Conservation (phyloP, 2,888 invertebrate species). For the Mesorhabditis spiculigera region DNA sequence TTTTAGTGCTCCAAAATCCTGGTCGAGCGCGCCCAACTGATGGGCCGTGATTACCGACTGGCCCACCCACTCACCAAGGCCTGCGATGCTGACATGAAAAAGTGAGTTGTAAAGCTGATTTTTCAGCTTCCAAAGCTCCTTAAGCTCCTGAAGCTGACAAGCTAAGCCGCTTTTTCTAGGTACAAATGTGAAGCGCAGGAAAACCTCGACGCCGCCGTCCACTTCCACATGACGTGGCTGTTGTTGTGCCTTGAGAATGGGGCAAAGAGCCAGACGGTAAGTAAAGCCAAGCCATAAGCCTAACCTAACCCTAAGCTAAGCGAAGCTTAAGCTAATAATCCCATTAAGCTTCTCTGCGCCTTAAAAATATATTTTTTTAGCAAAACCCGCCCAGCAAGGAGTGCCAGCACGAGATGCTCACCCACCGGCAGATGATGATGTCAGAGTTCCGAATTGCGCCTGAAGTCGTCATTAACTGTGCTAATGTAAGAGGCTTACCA, state of each 20-base stretch:
- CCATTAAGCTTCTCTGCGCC: neutral
- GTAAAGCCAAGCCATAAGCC: neutral
- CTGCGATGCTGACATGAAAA: slow-evolving; percentile 34
- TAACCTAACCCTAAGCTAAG: no score
- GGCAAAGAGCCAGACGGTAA: slow-evolving; percentile 42
- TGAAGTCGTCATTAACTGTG: slow-evolving; percentile 82
- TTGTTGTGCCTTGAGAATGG: slow-evolving; percentile 80
- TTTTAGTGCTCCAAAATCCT: slow-evolving; percentile 77
- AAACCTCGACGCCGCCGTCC: slow-evolving; percentile 65
- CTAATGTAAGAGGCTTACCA: slow-evolving; percentile 58
- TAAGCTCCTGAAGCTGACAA: neutral
- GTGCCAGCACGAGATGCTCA: slow-evolving; percentile 83
- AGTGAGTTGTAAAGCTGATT: slow-evolving; percentile 8
- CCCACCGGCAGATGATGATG: slow-evolving; percentile 80
- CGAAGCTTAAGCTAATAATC: no score
- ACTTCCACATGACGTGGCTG: slow-evolving; percentile 64
- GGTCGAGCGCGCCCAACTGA: slow-evolving; percentile 78
- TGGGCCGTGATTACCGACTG: slow-evolving; percentile 83
- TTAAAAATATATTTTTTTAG: slow-evolving; percentile 5
- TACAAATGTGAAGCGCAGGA: slow-evolving; percentile 71
- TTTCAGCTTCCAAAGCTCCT: neutral
- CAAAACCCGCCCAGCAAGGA: slow-evolving; percentile 65
- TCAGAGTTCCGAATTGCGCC: slow-evolving; percentile 89
- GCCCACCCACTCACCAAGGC: slow-evolving; percentile 76
- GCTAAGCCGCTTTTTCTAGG: slow-evolving; percentile 10